Percentiles rank a stretch among this genome's conserved stretches.
phyloP scores from a whole-genome alignment of 2,888 invertebrate species.

The Stegana nigrithorax region DNA sequence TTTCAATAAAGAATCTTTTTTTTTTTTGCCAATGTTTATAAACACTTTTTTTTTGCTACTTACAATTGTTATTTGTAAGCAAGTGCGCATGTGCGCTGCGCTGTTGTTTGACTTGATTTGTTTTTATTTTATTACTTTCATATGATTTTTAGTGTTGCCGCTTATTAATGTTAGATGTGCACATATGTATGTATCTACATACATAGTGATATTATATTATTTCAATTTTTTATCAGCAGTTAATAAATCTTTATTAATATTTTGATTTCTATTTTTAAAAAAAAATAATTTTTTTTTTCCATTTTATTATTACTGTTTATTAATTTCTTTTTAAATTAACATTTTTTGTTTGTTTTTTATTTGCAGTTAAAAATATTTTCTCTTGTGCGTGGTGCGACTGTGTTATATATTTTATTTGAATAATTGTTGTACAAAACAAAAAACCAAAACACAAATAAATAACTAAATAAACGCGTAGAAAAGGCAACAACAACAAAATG shows the following conservation, averaged over 20 bases:
- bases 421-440: neutral
- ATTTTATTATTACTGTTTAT: neutral
- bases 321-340: neutral
- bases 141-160: too few relatives aligned
- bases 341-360: neutral
- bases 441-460: constrained; percentile 2
- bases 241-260: neutral
- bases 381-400: neutral
- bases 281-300: neutral
- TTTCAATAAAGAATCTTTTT: constrained; percentile 39
- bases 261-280: neutral
- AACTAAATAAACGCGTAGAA: constrained; percentile 20
- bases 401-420: constrained; percentile 4
- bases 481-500: constrained; percentile 49
- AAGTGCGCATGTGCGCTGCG: neutral
- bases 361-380: constrained; percentile 2
- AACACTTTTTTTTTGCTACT: constrained; percentile 34
- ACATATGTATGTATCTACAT: neutral
- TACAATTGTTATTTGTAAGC: neutral
- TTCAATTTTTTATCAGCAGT: neutral
- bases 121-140: too few relatives aligned
- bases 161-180: too few relatives aligned
- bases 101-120: too few relatives aligned
- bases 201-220: constrained; percentile 21
- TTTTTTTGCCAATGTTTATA: constrained; percentile 21